A percentile compares a stretch with the other conserved stretches of the same genome.
These are phyloP conservation scores for Megaceryle maxima DNA, from an alignment of 2,113 vertebrate species.

Conservation along the genomic window DNA sequence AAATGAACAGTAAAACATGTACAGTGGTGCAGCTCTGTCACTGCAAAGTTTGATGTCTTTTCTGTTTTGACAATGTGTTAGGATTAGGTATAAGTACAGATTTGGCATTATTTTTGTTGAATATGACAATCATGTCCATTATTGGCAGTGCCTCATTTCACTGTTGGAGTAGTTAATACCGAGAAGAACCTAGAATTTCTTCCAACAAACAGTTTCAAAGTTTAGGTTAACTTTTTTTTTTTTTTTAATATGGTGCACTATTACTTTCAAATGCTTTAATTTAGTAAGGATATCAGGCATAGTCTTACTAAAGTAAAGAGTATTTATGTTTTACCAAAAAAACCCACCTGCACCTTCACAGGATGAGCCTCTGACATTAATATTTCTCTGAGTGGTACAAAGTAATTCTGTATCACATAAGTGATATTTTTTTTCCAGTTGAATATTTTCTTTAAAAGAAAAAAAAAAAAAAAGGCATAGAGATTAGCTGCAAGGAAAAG, in stretches of 20 bases:
- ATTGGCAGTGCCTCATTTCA: not conserved
- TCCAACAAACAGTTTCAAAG: not conserved
- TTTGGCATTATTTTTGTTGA: not conserved
- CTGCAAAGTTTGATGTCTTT: not conserved
- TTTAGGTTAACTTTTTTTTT: not conserved
- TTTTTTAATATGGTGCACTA: rapidly evolving
- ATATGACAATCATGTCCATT: not conserved
- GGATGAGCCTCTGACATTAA: not conserved
- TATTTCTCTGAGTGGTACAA: not conserved
- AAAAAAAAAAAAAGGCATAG: not conserved
- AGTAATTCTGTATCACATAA: not conserved
- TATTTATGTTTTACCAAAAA: not conserved
- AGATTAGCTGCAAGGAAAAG: not conserved
- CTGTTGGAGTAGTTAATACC: not conserved
- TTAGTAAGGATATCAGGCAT: not conserved
- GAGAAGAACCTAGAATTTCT: not conserved
- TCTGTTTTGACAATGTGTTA: not conserved
- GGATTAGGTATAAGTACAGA: not conserved
- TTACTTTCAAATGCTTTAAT: not conserved
- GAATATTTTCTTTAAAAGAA: not conserved
- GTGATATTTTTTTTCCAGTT: not conserved
- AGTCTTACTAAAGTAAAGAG: not conserved
- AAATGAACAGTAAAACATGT: not conserved
- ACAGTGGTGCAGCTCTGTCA: not conserved
- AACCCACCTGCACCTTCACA: not conserved